Conservation (phyloP, 2,113 vertebrate species). For the Pomatorhinus ruficollis region DNA sequence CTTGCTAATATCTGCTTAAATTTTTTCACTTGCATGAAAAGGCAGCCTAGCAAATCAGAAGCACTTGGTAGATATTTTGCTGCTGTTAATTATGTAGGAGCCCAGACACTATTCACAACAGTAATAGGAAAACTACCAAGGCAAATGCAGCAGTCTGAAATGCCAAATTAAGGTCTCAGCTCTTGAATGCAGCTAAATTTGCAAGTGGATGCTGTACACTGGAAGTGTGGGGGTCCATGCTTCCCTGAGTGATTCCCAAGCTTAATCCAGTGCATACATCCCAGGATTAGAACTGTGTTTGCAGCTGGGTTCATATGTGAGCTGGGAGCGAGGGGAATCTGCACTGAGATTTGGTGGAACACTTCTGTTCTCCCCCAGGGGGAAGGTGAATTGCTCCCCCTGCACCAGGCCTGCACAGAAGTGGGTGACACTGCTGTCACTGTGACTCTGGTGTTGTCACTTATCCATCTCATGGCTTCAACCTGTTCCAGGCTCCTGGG, state of each 20-base stretch:
- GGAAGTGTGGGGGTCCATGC: accelerated
- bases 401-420: neutral
- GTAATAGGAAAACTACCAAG: conserved; percentile 19
- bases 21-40: neutral
- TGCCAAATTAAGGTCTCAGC: neutral
- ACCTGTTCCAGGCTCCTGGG: neutral
- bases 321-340: neutral
- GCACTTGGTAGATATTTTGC: neutral
- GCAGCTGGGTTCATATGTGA: accelerated
- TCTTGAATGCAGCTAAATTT: neutral
- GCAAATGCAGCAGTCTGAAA: neutral
- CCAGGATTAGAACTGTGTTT: neutral
- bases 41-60: conserved; percentile 13
- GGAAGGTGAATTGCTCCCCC: neutral
- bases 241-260: neutral
- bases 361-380: neutral
- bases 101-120: neutral
- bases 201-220: neutral
- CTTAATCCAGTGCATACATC: neutral
- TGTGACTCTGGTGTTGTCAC: neutral
- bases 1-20: neutral
- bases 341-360: accelerated
- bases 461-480: neutral
- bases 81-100: conserved; percentile 20
- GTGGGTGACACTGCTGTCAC: neutral